phyloP scores from a whole-genome alignment of 2,113 vertebrate species.

The Oryctolagus cuniculus region mOryCun1.1 NC_091448.1:57979001-57979500 shows the following conservation, averaged over 20 bases:
- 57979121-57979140: too few species aligned
- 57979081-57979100: neutral
- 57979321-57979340: too few species aligned
- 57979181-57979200: neutral
- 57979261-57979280: neutral
- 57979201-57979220: neutral
- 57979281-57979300: neutral
- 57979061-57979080: neutral
- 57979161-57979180: neutral
- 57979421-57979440: neutral
- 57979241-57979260: neutral
- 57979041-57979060: neutral
- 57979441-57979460: neutral
- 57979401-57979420: neutral
- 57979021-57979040: too few species aligned
- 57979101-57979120: neutral
- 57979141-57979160: accelerated
- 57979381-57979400: too few species aligned
- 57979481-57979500: neutral
- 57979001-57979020: too few species aligned
- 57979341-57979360: neutral
- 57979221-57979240: neutral
- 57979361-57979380: neutral
- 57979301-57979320: neutral
- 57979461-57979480: neutral